Evolutionary conservation across 2,888 invertebrate genomes (phyloP).

Genomic region (Elegia similella): DNA sequence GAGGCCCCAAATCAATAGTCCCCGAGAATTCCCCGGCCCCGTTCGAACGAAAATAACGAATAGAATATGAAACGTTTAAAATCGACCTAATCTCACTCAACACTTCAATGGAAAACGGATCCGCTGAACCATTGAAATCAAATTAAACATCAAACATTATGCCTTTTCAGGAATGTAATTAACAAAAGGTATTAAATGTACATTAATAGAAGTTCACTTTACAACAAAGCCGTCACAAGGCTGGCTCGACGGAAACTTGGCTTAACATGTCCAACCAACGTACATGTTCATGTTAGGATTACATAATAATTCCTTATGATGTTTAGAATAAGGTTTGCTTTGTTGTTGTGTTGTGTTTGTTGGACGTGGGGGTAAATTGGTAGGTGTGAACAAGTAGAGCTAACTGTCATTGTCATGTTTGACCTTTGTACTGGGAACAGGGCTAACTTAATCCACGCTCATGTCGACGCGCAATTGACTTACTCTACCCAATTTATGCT

Average conservation of each 20-base stretch:
- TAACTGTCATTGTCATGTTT: constrained; percentile 64
- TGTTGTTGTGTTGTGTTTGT: constrained; percentile 21
- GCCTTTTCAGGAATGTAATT: constrained; percentile 37
- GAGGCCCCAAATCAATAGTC: not conserved
- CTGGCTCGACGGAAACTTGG: constrained; percentile 55
- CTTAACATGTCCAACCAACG: constrained; percentile 42
- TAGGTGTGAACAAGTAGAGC: constrained; percentile 49
- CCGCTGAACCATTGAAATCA: constrained; percentile 31
- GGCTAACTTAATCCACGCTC: constrained; percentile 55
- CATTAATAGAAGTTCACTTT: constrained; percentile 51
- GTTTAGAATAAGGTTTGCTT: constrained; percentile 23
- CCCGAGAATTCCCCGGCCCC: not conserved
- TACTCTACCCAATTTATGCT: constrained; percentile 45
- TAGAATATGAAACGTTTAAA: constrained; percentile 11
- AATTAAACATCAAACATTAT: constrained; percentile 38
- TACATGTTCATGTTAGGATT: constrained; percentile 19
- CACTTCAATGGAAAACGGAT: constrained; percentile 19
- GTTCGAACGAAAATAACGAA: constrained; percentile 5
- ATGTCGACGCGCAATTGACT: constrained; percentile 51
- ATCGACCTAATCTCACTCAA: constrained; percentile 22
- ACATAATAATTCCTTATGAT: constrained; percentile 18
- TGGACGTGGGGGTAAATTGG: constrained; percentile 30
- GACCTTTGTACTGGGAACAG: constrained; percentile 53
- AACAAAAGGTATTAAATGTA: constrained; percentile 46
- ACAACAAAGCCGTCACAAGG: constrained; percentile 50